Evolutionary conservation across 1,140 invertebrate genomes (phyloP).

Genomic region (Sycophaga agraensis): DNA sequence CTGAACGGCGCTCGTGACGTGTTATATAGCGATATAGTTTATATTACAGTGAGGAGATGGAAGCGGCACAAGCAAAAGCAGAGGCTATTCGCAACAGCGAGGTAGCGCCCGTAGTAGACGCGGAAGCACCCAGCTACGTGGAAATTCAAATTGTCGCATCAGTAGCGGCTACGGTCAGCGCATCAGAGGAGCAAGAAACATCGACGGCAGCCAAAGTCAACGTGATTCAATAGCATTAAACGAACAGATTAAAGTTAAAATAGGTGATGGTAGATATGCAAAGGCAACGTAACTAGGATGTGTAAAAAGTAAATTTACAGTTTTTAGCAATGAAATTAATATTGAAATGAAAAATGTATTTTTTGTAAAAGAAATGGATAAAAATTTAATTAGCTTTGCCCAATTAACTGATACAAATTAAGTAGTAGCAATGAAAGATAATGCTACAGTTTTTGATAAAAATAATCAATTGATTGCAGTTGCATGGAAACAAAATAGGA

Average conservation of each 20-base stretch:
- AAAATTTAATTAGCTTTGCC: neutral
- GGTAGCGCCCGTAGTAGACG: neutral
- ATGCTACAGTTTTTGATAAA: neutral
- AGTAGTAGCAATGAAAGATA: neutral
- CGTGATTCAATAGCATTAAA: neutral
- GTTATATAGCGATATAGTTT: too few species aligned
- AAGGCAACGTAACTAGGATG: too few species aligned
- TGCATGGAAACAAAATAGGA: neutral
- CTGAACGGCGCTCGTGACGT: too few species aligned
- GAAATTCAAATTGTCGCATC: neutral
- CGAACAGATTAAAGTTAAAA: too few species aligned
- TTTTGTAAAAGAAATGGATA: conserved; percentile 1
- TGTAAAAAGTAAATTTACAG: neutral
- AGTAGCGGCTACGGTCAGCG: neutral
- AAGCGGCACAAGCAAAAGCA: too few species aligned
- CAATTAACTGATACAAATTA: too few species aligned
- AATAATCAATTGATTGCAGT: conserved; percentile 18
- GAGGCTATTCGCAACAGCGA: neutral
- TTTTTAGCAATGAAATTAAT: neutral
- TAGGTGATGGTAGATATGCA: too few species aligned
- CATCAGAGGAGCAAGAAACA: neutral
- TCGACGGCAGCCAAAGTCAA: neutral
- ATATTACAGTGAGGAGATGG: too few species aligned
- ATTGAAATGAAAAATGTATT: too few species aligned
- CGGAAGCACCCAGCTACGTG: neutral